Evolutionary conservation across 2,113 vertebrate species (phyloP).

Genomic region (Leucoraja erinaceus): DNA sequence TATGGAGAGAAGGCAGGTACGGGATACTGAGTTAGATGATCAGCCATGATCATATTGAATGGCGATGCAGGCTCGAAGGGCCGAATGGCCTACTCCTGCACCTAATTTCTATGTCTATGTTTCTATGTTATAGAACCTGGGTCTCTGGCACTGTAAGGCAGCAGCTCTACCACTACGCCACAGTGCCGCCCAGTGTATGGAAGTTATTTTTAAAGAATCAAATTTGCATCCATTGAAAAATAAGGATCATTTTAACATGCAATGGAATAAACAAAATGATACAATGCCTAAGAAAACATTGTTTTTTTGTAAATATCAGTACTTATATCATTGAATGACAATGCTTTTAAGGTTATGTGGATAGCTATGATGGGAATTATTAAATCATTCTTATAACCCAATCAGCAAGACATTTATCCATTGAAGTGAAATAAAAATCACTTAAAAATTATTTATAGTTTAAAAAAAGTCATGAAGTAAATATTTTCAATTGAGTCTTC

Average conservation of each 20-base stretch:
- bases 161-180: no score
- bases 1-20: no score
- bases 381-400: not conserved
- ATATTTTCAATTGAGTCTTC: not conserved
- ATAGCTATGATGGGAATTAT: not conserved
- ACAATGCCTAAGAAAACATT: not conserved
- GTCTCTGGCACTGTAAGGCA: no score
- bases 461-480: not conserved
- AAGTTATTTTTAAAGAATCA: not conserved
- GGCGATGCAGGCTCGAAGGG: no score
- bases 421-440: conserved; percentile 5
- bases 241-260: not conserved
- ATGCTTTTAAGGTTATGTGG: not conserved
- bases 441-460: not conserved
- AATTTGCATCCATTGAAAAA: not conserved
- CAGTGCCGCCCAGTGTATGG: not conserved
- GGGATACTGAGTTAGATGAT: no score
- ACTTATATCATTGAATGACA: not conserved
- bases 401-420: not conserved
- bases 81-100: no score
- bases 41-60: no score
- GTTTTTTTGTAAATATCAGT: not conserved
- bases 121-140: no score
- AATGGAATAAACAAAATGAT: not conserved
- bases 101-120: no score